These are phyloP conservation scores for Drosophila limbata DNA, from an alignment of 2,888 invertebrate species.

Conservation along the genomic window DNA sequence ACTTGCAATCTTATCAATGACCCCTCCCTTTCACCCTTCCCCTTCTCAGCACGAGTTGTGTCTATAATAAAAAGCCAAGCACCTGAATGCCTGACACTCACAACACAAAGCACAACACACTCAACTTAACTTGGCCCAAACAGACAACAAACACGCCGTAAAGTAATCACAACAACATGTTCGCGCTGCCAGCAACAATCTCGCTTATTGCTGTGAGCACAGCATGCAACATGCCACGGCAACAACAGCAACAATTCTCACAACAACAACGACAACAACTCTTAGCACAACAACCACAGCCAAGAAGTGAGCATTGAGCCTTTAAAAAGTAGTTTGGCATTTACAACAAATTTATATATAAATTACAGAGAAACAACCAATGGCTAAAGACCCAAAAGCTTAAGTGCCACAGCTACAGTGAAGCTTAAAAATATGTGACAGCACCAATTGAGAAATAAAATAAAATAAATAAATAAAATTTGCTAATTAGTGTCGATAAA, in stretches of 20 bases:
- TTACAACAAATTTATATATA: not conserved
- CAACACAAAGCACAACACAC: not conserved
- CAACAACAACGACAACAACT: not conserved
- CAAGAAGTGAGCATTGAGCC: constrained; percentile 11
- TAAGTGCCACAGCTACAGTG: not conserved
- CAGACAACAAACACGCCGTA: not conserved
- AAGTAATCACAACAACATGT: constrained; percentile 27
- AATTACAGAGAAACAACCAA: constrained; percentile 7
- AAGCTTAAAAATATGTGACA: not conserved
- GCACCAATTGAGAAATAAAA: not conserved
- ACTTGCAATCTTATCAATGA: constrained; percentile 54
- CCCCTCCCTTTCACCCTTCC: not conserved
- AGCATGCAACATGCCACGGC: constrained; percentile 31
- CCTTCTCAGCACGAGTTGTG: not conserved
- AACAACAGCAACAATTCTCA: constrained; percentile 12
- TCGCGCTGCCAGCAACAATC: constrained; percentile 29
- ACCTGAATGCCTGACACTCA: constrained; percentile 9
- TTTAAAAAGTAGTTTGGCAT: not conserved
- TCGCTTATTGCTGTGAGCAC: constrained; percentile 25
- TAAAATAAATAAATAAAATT: not conserved
- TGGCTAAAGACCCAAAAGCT: not conserved
- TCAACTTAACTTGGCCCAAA: constrained; percentile 7
- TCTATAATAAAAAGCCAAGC: constrained; percentile 27
- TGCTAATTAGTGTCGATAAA: not conserved
- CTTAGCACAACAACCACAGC: not conserved